phyloP scores from a whole-genome alignment of 2,888 invertebrate genomes.

The Macaria liturata region DNA sequence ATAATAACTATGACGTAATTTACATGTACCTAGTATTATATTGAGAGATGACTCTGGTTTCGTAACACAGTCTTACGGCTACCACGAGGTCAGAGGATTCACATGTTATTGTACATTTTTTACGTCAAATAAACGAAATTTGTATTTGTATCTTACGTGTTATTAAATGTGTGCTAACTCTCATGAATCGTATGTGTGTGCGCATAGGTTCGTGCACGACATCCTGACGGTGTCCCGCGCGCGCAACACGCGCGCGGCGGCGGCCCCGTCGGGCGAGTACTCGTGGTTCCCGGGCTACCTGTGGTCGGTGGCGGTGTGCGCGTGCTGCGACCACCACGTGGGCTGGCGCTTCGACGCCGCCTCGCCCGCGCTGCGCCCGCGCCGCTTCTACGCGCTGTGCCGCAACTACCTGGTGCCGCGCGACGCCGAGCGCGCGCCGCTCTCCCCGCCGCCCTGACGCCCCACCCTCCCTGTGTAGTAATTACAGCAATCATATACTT shows the following conservation, averaged over 20 bases:
- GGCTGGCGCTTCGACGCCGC: conserved; percentile 71
- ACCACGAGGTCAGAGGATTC: too few species aligned
- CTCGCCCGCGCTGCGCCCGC: conserved; percentile 59
- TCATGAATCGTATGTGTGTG: background rate
- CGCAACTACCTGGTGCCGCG: conserved; percentile 68
- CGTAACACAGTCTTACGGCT: too few species aligned
- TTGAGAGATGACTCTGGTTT: too few species aligned
- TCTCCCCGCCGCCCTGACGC: background rate
- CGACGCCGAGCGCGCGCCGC: conserved; percentile 23
- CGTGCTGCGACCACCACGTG: conserved; percentile 59
- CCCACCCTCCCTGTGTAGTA: too few species aligned
- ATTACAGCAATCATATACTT: too few species aligned
- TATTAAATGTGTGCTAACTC: background rate
- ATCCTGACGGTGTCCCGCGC: conserved; percentile 64
- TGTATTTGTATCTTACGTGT: too few species aligned
- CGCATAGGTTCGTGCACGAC: conserved; percentile 64
- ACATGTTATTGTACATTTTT: too few species aligned
- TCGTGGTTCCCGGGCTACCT: conserved; percentile 80
- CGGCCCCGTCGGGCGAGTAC: conserved; percentile 62
- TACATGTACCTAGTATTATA: too few species aligned
- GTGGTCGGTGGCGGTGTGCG: conserved; percentile 67
- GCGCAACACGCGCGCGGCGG: conserved; percentile 25
- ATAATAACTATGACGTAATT: too few species aligned
- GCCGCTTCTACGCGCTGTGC: conserved; percentile 46
- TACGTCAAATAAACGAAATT: too few species aligned